Conservation (phyloP, 2,888 invertebrate species). For the Electrophaes corylata region DNA sequence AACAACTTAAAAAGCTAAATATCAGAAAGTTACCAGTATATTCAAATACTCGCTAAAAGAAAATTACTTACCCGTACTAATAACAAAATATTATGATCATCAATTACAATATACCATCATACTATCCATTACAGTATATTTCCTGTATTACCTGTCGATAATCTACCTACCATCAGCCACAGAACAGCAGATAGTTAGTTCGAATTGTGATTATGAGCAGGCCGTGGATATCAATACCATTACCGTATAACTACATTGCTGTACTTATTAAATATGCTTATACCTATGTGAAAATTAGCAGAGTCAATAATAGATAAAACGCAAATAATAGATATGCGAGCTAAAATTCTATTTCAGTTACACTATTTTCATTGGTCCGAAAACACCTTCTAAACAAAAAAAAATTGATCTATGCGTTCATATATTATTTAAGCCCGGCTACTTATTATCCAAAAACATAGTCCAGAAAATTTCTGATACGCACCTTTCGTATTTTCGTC, state of each 20-base stretch:
- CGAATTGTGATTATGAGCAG: conserved; percentile 12
- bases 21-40: background rate
- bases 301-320: too few species aligned
- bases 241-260: conserved; percentile 15
- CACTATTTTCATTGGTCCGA: too few species aligned
- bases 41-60: background rate
- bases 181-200: conserved; percentile 15
- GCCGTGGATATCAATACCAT: conserved; percentile 18
- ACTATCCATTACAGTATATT: conserved; percentile 30
- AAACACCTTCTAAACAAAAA: too few species aligned
- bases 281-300: too few species aligned
- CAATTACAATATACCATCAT: conserved; percentile 16
- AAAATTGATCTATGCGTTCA: too few species aligned
- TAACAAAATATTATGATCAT: conserved; percentile 10
- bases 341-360: too few species aligned
- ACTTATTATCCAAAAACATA: too few species aligned
- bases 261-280: background rate
- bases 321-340: too few species aligned
- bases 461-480: too few species aligned
- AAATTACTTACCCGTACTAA: background rate
- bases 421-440: too few species aligned
- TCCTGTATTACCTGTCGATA: conserved; percentile 33
- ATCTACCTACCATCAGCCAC: conserved; percentile 25
- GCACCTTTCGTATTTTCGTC: too few species aligned
- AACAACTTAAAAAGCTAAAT: too few species aligned